Percentiles rank a stretch among this genome's conserved stretches.
Conservation (phyloP, 2,888 invertebrate species). For the Stenoptilia bipunctidactyla region DNA sequence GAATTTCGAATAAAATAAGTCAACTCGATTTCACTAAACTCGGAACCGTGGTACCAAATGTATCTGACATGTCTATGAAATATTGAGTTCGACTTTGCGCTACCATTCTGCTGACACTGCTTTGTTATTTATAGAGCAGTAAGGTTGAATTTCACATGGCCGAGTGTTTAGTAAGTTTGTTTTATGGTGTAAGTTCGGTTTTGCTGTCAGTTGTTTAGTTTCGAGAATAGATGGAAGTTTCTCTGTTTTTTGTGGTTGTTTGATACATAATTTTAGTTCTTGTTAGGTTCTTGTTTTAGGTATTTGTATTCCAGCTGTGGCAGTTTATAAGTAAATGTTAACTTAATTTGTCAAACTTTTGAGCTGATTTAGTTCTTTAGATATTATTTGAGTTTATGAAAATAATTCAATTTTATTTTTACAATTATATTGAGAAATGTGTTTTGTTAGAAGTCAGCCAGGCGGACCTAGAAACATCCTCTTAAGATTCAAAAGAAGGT, state of each 20-base stretch:
- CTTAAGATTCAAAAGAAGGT: no score
- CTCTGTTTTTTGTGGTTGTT: conserved; percentile 36
- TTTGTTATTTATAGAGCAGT: conserved; percentile 6
- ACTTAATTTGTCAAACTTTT: neutral
- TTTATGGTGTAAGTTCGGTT: conserved; percentile 17
- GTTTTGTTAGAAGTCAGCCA: no score
- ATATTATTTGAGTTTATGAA: no score
- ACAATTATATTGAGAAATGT: no score
- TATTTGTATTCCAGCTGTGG: neutral
- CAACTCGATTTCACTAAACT: conserved; percentile 5
- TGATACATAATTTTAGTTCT: conserved; percentile 20
- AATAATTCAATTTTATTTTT: no score
- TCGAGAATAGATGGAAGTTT: conserved; percentile 15
- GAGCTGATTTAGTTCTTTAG: no score
- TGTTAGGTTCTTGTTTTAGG: conserved; percentile 4
- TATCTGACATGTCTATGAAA: conserved; percentile 34
- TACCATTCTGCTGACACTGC: neutral
- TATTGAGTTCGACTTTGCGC: conserved; percentile 30
- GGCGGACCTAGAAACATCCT: no score
- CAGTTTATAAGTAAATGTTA: neutral
- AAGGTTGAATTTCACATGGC: conserved; percentile 15
- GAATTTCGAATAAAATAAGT: neutral
- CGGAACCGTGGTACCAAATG: conserved; percentile 22
- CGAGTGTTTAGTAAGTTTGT: conserved; percentile 9
- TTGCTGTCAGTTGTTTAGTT: conserved; percentile 32